A percentile compares a stretch with the other conserved stretches of the same genome.
Evolutionary conservation across 2,888 invertebrate species (phyloP).

Genomic region (Pedicia rivosa): DNA sequence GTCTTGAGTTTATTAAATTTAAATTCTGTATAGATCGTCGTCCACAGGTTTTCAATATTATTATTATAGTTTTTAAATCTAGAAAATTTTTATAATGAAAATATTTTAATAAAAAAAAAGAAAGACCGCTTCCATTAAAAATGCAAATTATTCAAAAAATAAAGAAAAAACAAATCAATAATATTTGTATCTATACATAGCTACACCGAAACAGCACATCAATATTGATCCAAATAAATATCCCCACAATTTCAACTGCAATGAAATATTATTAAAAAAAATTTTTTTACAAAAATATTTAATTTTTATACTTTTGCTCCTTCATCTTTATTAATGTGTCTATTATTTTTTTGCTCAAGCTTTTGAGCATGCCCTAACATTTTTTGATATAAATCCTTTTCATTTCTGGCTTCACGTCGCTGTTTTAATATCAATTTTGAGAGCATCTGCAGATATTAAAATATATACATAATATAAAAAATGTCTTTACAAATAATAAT

Average conservation of each 20-base stretch:
- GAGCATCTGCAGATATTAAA: constrained; percentile 29
- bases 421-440: constrained; percentile 36
- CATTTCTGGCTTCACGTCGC: constrained; percentile 39
- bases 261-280: constrained; percentile 7
- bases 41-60: too few species aligned
- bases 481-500: background rate
- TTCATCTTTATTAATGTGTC: constrained; percentile 19
- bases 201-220: constrained; percentile 53
- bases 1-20: too few species aligned
- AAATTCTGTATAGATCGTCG: too few species aligned
- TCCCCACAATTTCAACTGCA: constrained; percentile 28
- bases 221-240: constrained; percentile 46
- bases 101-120: too few species aligned
- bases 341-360: constrained; percentile 25
- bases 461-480: too few species aligned
- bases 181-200: constrained; percentile 56
- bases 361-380: constrained; percentile 41
- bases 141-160: too few species aligned
- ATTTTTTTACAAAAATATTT: background rate
- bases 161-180: too few species aligned
- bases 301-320: constrained; percentile 3
- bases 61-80: too few species aligned
- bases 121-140: too few species aligned
- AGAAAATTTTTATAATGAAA: too few species aligned
- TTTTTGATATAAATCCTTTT: constrained; percentile 49